Base-by-base conservation (phyloP, 2,113 vertebrate genomes). In the Pipra filicauda region DNA sequence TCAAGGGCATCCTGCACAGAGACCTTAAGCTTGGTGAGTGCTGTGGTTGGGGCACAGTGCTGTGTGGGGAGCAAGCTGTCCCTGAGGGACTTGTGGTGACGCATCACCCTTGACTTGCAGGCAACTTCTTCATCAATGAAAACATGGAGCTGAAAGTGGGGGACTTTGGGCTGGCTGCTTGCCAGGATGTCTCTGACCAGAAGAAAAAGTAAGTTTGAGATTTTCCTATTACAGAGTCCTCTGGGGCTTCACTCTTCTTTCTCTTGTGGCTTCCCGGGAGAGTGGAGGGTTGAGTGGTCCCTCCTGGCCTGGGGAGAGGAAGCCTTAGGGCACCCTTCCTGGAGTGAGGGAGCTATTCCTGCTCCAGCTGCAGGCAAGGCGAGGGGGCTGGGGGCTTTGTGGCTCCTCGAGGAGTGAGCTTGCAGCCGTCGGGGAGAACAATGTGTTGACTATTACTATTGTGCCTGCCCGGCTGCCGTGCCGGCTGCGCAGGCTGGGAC, bases 51-150 rank as follows among this genome's bases (percentile, higher is more conserved):
- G 33, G 18, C 31, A 5, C 43, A 46, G 43, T 9, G 12, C 39
- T 6, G 4, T 12, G 14, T 31, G 70, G n/a, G 49, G 26, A 73
- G 41, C 8, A 41, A 89, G 41, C 35, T 83, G 46, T 67, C 72
- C 48, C 43, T 12, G 9, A 28, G 80, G 51, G 49, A 64, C 13
- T 49, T 73, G 46, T 22, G 39, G 46, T 97, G 85, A 97, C 1
- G 0, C 14, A 11, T 81, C 1, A 0, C 70, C 72, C 52, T 77
- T 73, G 52, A 49, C 73, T 96, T 91, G 54, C 88, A 99, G 99
- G 99, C 93, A 99, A 99, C 96, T 99, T 99, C 94, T 99, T 99
- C 98, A 98, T 99, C 96, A 99, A 99, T n/a, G 99, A 99, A 96
- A 99, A 99, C 97, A 99, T 99, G 99, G 99, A 99, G 83, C 97